Evolutionary conservation across 2,888 invertebrate species (phyloP).

Genomic region (Pecten maximus): DNA sequence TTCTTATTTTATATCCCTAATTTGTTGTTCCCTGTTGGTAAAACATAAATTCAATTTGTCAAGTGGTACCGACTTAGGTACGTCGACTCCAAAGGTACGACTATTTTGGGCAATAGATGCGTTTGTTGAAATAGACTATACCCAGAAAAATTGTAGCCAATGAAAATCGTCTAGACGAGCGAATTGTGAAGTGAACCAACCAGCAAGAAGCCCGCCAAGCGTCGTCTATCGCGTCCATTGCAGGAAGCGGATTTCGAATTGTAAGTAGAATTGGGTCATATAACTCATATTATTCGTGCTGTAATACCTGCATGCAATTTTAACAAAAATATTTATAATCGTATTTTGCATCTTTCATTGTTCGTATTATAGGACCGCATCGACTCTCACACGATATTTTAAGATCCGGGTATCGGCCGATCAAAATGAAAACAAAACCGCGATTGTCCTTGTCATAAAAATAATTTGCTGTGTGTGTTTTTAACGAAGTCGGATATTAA

Average conservation of each 20-base stretch:
- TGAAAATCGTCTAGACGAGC: not conserved
- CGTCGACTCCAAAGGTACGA: too few species aligned
- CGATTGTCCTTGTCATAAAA: not conserved
- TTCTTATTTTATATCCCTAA: too few species aligned
- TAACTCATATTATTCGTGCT: not conserved
- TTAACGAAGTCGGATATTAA: not conserved
- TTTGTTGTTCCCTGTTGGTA: too few species aligned
- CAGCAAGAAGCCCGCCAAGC: slow-evolving; percentile 73
- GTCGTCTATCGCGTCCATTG: slow-evolving; percentile 54
- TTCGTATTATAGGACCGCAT: not conserved
- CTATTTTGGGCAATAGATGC: too few species aligned
- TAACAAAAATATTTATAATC: not conserved
- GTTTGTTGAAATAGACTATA: slow-evolving; percentile 1
- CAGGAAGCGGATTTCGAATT: slow-evolving; percentile 23
- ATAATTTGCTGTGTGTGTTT: not conserved
- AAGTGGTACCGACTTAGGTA: too few species aligned
- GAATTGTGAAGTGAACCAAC: slow-evolving; percentile 61
- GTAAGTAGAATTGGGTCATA: slow-evolving; percentile 7
- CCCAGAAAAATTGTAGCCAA: not conserved
- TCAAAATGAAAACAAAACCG: slow-evolving; percentile 18
- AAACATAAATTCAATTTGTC: too few species aligned
- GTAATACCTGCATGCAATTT: not conserved
- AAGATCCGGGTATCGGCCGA: not conserved
- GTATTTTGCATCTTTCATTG: not conserved
- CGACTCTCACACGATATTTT: not conserved